A percentile compares a stretch with the other conserved stretches of the same genome.
phyloP scores from a whole-genome alignment of 2,888 invertebrate genomes.

The Rhopalosiphum nymphaeae region DNA sequence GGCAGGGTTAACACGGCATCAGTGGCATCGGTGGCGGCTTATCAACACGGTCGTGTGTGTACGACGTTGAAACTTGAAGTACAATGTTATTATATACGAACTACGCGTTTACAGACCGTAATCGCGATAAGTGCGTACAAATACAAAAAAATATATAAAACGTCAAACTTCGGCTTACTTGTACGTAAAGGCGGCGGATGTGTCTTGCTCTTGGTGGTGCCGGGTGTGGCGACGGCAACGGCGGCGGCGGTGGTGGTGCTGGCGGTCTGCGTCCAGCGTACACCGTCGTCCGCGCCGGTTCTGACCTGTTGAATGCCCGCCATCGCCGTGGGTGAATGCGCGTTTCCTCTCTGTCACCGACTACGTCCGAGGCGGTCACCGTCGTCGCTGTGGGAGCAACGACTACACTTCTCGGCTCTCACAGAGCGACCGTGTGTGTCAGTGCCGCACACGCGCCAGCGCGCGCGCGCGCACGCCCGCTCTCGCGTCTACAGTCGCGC shows the following conservation, averaged over 20 bases:
- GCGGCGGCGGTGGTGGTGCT: background rate
- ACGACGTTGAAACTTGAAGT: background rate
- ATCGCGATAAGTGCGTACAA: background rate
- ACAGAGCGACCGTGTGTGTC: background rate
- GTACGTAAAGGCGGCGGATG: background rate
- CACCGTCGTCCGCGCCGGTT: conserved; percentile 35
- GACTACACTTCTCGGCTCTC: conserved; percentile 23
- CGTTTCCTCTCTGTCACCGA: conserved; percentile 10
- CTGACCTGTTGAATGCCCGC: conserved; percentile 55
- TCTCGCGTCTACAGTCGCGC: background rate
- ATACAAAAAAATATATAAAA: background rate
- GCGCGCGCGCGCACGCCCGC: conserved; percentile 12
- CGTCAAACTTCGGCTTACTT: conserved; percentile 25
- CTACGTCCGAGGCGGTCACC: background rate
- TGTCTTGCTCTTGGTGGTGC: background rate
- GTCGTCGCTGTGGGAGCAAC: conserved; percentile 17
- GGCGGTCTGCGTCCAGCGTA: background rate
- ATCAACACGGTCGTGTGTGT: conserved; percentile 23
- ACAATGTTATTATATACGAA: background rate
- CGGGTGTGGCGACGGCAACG: background rate
- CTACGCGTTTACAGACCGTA: too few relatives aligned
- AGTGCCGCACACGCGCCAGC: background rate
- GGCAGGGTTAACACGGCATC: conserved; percentile 40
- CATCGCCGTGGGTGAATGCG: conserved; percentile 17
- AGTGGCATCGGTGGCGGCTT: conserved; percentile 26